A percentile compares a stretch with the other conserved stretches of the same genome.
phyloP scores from a whole-genome alignment of 2,113 vertebrate genomes.

The Myiagra hebetior region DNA sequence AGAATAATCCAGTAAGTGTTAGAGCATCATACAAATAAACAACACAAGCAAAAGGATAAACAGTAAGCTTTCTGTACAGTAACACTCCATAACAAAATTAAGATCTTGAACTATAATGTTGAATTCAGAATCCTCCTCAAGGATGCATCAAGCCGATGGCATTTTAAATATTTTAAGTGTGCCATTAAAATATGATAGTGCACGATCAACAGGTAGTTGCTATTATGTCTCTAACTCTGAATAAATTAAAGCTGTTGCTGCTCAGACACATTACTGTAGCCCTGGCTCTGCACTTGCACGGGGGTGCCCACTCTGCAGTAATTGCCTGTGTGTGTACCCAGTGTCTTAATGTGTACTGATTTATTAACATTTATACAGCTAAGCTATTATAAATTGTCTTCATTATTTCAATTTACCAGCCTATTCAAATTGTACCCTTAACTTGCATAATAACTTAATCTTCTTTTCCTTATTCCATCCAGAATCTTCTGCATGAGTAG shows the following conservation, averaged over 20 bases:
- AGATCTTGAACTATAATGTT: background rate
- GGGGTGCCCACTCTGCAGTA: background rate
- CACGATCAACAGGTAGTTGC: background rate
- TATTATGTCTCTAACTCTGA: background rate
- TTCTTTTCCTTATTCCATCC: background rate
- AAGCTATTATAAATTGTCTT: background rate
- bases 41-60: background rate
- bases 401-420: background rate
- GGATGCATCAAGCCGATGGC: background rate
- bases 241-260: background rate
- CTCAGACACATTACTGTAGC: background rate
- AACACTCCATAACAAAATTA: background rate
- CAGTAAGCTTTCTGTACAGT: background rate
- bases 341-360: background rate
- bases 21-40: background rate
- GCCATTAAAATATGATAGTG: background rate
- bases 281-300: background rate
- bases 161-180: background rate
- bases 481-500: background rate
- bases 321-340: background rate
- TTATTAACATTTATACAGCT: background rate
- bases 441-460: background rate
- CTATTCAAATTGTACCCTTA: background rate
- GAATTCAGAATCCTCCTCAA: background rate
- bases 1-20: background rate